phyloP scores from a whole-genome alignment of 2,797 vertebrate species.

The Mycteria americana region DNA sequence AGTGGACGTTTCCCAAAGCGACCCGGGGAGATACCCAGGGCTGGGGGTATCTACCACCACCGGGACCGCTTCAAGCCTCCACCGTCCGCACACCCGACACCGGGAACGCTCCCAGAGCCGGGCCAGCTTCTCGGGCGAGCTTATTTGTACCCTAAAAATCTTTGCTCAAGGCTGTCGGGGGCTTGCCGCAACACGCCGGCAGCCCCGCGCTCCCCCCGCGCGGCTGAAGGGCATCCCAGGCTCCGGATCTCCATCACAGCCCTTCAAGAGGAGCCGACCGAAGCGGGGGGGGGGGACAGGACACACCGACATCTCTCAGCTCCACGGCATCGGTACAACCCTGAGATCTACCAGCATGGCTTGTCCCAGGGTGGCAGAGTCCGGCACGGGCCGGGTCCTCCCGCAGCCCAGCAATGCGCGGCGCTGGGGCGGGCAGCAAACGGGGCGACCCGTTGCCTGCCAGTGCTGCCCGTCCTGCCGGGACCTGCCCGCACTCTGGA shows the following conservation, averaged over 20 bases:
- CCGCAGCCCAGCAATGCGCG: fast-evolving
- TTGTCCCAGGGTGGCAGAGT: neutral
- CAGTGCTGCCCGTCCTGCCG: neutral
- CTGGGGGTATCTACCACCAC: neutral
- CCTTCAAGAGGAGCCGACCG: neutral
- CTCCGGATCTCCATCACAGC: neutral
- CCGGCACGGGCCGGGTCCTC: neutral
- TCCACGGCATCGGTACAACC: fast-evolving
- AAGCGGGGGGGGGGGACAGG: neutral
- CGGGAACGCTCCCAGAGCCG: neutral
- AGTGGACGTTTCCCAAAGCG: neutral
- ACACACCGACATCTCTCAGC: fast-evolving
- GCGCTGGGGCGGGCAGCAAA: neutral
- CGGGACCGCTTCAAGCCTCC: neutral
- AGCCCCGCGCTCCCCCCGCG: fast-evolving
- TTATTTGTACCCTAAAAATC: neutral
- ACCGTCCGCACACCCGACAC: fast-evolving
- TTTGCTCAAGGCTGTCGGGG: neutral
- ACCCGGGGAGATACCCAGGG: fast-evolving
- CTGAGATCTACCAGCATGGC: neutral
- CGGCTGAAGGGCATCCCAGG: neutral
- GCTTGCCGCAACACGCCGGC: fast-evolving
- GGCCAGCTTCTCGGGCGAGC: neutral
- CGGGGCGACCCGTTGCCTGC: fast-evolving
- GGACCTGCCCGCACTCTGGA: neutral